A percentile compares a stretch with the other conserved stretches of the same genome.
Evolutionary conservation across 2,797 vertebrate genomes (phyloP).

Genomic region (Leptodactylus fallax): DNA sequence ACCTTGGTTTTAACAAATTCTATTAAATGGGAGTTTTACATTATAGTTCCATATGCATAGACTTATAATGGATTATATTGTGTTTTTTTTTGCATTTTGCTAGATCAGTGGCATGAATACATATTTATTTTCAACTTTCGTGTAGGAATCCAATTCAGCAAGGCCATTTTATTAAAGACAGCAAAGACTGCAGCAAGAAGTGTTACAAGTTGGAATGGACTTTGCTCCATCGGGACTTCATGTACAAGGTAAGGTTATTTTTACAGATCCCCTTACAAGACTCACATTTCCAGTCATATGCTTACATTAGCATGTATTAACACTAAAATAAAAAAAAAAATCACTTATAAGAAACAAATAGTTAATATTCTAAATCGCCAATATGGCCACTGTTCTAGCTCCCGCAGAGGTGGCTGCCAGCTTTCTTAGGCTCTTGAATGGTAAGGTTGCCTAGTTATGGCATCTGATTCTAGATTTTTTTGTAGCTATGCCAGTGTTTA

Average conservation of each 20-base stretch:
- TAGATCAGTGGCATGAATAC: no score
- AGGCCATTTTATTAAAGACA: conserved; percentile 16
- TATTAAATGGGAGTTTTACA: no score
- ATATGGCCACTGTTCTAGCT: neutral
- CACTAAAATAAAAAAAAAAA: neutral
- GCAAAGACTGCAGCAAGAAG: neutral
- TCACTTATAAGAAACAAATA: neutral
- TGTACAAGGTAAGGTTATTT: conserved; percentile 73
- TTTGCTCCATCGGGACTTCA: conserved; percentile 69
- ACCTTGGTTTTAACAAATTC: no score
- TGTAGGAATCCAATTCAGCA: conserved; percentile 28
- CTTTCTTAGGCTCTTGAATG: neutral
- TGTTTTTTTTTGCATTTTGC: no score
- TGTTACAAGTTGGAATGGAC: conserved; percentile 74
- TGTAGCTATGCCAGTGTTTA: no score
- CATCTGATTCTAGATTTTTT: no score
- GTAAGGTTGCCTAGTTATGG: neutral
- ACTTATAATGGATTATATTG: no score
- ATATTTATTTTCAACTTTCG: neutral
- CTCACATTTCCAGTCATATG: neutral
- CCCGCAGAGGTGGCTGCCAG: neutral
- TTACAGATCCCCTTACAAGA: neutral
- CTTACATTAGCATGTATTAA: neutral
- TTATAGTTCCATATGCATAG: no score
- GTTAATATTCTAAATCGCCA: neutral